Conservation (phyloP, 1,140 invertebrate genomes). For the Pachyrhynchus sulphureomaculatus region DNA sequence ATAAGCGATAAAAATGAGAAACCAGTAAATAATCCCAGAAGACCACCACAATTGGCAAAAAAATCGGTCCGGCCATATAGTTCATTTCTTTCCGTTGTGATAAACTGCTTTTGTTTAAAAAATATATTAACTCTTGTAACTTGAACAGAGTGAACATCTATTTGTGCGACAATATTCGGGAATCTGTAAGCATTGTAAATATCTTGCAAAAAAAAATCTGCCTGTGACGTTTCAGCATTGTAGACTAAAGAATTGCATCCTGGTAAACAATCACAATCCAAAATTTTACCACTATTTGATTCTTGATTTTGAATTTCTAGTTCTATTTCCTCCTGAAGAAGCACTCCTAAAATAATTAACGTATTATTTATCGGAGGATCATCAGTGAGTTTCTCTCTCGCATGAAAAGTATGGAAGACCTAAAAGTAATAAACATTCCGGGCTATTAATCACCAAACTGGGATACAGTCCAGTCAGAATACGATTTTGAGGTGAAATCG, state of each 20-base stretch:
- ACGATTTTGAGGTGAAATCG: too few relatives aligned
- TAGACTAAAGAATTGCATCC: constrained; percentile 67
- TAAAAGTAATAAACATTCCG: too few relatives aligned
- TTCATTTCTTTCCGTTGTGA: constrained; percentile 61
- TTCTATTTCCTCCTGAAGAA: constrained; percentile 57
- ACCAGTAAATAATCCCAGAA: constrained; percentile 66
- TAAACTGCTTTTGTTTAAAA: constrained; percentile 66
- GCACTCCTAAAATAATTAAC: too few relatives aligned
- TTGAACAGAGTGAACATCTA: constrained; percentile 44
- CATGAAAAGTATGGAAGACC: too few relatives aligned
- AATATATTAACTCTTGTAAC: constrained; percentile 44
- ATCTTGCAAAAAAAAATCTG: constrained; percentile 62
- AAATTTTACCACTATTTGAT: background rate
- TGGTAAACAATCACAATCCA: constrained; percentile 62
- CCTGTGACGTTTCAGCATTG: too few relatives aligned
- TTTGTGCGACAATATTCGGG: constrained; percentile 36
- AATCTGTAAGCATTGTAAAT: constrained; percentile 47
- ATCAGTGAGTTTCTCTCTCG: too few relatives aligned
- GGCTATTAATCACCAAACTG: too few relatives aligned
- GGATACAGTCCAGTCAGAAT: too few relatives aligned
- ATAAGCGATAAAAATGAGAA: constrained; percentile 65
- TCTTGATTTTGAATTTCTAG: constrained; percentile 29
- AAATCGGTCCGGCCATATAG: constrained; percentile 64
- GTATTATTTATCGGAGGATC: too few relatives aligned
- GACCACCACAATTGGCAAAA: constrained; percentile 66